Evolutionary conservation across 2,888 invertebrate species (phyloP).

Genomic region (Acronicta psi): DNA sequence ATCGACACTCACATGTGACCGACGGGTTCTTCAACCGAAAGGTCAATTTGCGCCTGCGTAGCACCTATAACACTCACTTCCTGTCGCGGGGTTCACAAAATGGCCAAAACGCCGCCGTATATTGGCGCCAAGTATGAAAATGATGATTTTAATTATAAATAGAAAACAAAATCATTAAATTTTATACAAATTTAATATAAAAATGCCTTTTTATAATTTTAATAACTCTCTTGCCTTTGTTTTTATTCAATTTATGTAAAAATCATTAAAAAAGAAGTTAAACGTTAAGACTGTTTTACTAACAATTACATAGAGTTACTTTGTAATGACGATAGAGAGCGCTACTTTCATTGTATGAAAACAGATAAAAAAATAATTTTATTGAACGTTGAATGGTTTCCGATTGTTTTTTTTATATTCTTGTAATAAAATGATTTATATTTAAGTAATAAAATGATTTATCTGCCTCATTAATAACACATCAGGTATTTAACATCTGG

Average conservation of each 20-base stretch:
- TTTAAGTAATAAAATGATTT: background rate
- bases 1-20: slow-evolving; percentile 96
- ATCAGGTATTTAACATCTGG: background rate
- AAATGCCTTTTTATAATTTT: background rate
- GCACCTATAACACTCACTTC: slow-evolving; percentile 89
- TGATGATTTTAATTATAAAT: background rate
- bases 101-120: slow-evolving; percentile 73
- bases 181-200: accelerated
- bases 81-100: slow-evolving; percentile 88
- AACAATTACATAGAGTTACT: slow-evolving; percentile 2
- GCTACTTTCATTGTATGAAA: slow-evolving; percentile 5
- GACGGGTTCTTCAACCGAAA: slow-evolving; percentile 96
- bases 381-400: slow-evolving; percentile 39
- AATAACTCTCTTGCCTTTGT: accelerated
- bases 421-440: no score
- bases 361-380: slow-evolving; percentile 39
- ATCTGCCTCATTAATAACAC: background rate
- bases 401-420: slow-evolving; percentile 4
- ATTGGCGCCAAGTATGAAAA: slow-evolving; percentile 78
- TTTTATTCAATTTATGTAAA: no score
- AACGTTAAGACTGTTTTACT: slow-evolving; percentile 38
- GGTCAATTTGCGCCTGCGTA: slow-evolving; percentile 93
- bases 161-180: accelerated
- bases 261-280: slow-evolving; percentile 35
- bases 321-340: slow-evolving; percentile 35